A percentile compares a stretch with the other conserved stretches of the same genome.
Conservation (phyloP, 2,888 invertebrate species). For the Scotopteryx bipunctaria region DNA sequence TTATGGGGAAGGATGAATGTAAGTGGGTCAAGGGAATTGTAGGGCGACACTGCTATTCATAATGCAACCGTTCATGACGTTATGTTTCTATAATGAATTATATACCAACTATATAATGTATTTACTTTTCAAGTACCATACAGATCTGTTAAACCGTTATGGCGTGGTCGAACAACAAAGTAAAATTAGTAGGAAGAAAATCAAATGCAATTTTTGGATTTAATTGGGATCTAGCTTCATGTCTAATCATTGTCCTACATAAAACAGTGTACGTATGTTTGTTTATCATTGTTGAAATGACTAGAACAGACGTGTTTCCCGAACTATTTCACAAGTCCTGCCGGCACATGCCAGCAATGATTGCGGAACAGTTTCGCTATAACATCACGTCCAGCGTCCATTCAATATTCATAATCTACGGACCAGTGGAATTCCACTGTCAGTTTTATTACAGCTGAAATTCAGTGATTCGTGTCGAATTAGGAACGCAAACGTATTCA, state of each 20-base stretch:
- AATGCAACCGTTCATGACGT: not conserved
- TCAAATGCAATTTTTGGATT: too few species aligned
- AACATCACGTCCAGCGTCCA: not conserved
- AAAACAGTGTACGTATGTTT: too few species aligned
- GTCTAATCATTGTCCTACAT: too few species aligned
- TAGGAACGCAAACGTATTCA: slow-evolving; percentile 42
- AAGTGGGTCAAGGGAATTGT: slow-evolving; percentile 34
- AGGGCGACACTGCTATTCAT: not conserved
- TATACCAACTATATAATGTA: too few species aligned
- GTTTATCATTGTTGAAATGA: not conserved
- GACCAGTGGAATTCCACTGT: slow-evolving; percentile 23
- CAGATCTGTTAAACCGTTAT: too few species aligned
- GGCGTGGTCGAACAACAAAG: too few species aligned
- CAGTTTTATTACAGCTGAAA: slow-evolving; percentile 43
- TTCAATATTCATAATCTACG: slow-evolving; percentile 21
- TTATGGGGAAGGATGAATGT: slow-evolving; percentile 28
- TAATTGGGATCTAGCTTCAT: too few species aligned
- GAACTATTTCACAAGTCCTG: slow-evolving; percentile 11
- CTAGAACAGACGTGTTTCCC: slow-evolving; percentile 6
- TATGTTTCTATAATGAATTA: too few species aligned
- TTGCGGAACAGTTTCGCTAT: slow-evolving; percentile 12
- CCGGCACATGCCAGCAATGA: slow-evolving; percentile 1
- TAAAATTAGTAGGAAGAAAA: too few species aligned
- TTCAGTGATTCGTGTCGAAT: slow-evolving; percentile 43
- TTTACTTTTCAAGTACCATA: too few species aligned